Base-by-base conservation (phyloP, 1,140 invertebrate genomes). In the Pectinophora gossypiella region DNA sequence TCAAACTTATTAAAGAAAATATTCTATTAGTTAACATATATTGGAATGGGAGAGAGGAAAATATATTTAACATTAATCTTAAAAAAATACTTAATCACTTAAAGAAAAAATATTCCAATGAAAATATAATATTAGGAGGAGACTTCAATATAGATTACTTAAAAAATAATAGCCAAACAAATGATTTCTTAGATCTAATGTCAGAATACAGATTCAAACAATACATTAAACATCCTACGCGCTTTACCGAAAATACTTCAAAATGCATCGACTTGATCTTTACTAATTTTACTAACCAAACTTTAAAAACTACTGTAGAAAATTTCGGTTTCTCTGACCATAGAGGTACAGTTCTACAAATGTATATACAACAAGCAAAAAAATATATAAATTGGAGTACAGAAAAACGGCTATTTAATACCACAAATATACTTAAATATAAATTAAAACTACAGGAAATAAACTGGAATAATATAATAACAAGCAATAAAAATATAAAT, bases 41-140 rank as follows among this genome's bases (percentile, higher is more conserved):
- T 36, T 48, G 47, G 47, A 48, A 48, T 36, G 19, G 47, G 21
- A 48, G n/a, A 36, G 32, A 35, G 10, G 47, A 48, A 32, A 3
- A 48, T 4, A 18, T 36, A 23, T 48, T 48, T 13, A n/a, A 35
- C 15, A 19, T 1, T 16, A 13, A 48, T 19, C 16, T 48, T 4
- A n/a, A 48, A 19, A 13, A 35, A 36, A 35, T 48, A 48, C 19
- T 48, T 18, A 48, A 35, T 23, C 19, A 36, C 19, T 13, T 48
- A 35, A 35, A 15, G 15, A 27, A 48, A 48, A 36, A 48, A 48
- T 36, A 18, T 10, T 38, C n/a, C 13, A 48, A 35, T 36, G 3
- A 44, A 19, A 44, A 44, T 12, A 44, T 44, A 19, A 19, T 44
- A 0, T n/a, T 44, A 44, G 19, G 42, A 19, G 42, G 42, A 44